Base-by-base conservation (phyloP, 2,797 vertebrate genomes). In the Trichosurus vulpecula region DNA sequence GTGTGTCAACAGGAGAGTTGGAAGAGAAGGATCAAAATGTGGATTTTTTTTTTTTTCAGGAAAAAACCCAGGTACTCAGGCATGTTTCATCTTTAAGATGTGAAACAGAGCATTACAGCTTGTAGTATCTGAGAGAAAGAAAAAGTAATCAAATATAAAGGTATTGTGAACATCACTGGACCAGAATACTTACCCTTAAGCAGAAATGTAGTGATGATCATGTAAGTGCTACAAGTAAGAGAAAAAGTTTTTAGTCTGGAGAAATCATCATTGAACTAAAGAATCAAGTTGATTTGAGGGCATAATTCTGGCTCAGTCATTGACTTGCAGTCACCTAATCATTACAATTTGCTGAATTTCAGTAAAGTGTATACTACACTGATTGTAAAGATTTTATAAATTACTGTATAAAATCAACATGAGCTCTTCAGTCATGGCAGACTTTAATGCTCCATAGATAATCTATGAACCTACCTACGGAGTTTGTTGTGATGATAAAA, bases 1-100 rank as follows among this genome's bases (percentile, higher is more conserved):
- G 74, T 96, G 52, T 93, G 61, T 97, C 91, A 96, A 92, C 53
- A 81, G 51, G 96, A 94, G 53, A 94, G 16, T 93, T 29, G 27
- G 91, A 94, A 51, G 90, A 94, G 41, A 51, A 92, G 97, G 95
- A 97, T 96, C 30, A 57, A 87, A 31, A 90, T 92, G 29, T 95
- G 74, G 74, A 31, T 93, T 92, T 66, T 52, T 93, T 66, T 52
- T 93, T 95, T 95, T 47, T 96, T 94, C 31, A 74, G 12, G 41
- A 25, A 47, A 92, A 95, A 96, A 55, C 87, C 29, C 16, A 94
- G 22, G n/a, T 56, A 27, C n/a, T 94, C 87, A 56, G 90, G 30
- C 74, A 22, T 89, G n/a, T 90, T 89, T 97, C 93, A n/a, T 56
- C 52, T 87, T 95, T 58, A 93, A 93, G 54, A 29, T 54, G 52